Conservation (phyloP, 2,888 invertebrate genomes). For the Sinelater perroti region DNA sequence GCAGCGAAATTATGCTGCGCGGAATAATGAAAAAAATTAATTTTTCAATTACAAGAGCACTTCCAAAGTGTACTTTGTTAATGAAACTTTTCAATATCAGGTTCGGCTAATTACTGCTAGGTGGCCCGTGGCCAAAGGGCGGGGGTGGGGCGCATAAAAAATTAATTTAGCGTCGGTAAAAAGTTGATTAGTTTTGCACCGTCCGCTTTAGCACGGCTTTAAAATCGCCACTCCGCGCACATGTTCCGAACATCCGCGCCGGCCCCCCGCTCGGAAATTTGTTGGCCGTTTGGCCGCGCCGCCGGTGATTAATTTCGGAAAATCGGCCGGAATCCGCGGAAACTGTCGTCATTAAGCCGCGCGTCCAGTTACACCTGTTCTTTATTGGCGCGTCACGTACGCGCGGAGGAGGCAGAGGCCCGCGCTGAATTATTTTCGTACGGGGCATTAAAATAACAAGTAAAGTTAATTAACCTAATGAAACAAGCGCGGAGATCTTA, state of each 20-base stretch:
- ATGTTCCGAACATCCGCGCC: conserved; percentile 11
- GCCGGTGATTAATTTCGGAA: not conserved
- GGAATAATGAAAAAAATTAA: conserved; percentile 55
- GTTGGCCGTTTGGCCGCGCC: not conserved
- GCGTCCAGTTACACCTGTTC: conserved; percentile 13
- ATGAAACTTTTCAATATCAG: conserved; percentile 52
- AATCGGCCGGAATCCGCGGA: conserved; percentile 8
- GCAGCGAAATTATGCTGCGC: conserved; percentile 35
- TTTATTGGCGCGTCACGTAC: conserved; percentile 18
- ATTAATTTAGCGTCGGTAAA: conserved; percentile 37
- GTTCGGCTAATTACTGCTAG: conserved; percentile 52
- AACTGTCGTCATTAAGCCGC: conserved; percentile 10
- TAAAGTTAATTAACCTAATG: conserved; percentile 46
- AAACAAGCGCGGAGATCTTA: conserved; percentile 47
- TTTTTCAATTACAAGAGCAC: conserved; percentile 53
- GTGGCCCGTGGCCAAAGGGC: conserved; percentile 43
- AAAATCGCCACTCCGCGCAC: conserved; percentile 29
- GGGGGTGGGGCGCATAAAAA: conserved; percentile 34
- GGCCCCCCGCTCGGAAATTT: not conserved
- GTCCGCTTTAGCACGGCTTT: conserved; percentile 34
- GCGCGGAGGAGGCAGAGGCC: conserved; percentile 17
- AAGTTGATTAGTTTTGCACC: conserved; percentile 38
- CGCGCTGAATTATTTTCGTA: conserved; percentile 27
- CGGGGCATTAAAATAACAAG: conserved; percentile 42
- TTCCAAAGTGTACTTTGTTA: conserved; percentile 53